A percentile compares a stretch with the other conserved stretches of the same genome.
Conservation (phyloP, 2,888 invertebrate genomes). For the Diogma glabrata region DNA sequence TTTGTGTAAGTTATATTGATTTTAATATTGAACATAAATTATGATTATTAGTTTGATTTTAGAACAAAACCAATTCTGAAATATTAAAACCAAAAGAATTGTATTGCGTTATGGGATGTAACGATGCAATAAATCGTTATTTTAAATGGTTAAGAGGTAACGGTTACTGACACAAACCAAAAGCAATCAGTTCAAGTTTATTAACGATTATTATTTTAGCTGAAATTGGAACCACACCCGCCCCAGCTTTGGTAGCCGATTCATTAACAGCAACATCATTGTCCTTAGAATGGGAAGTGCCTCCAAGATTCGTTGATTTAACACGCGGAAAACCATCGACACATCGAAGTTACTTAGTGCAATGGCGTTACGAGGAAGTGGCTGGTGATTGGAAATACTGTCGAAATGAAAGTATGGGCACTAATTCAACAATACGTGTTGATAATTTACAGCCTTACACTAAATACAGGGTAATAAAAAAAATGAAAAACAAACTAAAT, state of each 20-base stretch:
- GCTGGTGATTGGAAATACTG: conserved; percentile 74
- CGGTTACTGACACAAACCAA: not conserved
- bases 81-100: conserved; percentile 55
- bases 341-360: conserved; percentile 49
- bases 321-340: conserved; percentile 43
- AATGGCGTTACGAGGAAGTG: conserved; percentile 62
- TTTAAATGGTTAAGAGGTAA: conserved; percentile 58
- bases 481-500: too few species aligned
- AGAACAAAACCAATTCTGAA: conserved; percentile 49
- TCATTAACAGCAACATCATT: conserved; percentile 64
- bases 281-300: conserved; percentile 63
- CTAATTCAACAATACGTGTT: conserved; percentile 53
- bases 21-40: not conserved
- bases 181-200: not conserved
- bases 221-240: conserved; percentile 55
- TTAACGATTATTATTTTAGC: conserved; percentile 30
- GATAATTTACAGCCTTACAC: conserved; percentile 76
- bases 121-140: conserved; percentile 64
- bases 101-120: conserved; percentile 73
- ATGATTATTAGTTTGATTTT: not conserved
- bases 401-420: conserved; percentile 57
- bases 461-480: conserved; percentile 69
- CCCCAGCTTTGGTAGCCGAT: conserved; percentile 68
- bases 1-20: conserved; percentile 63
- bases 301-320: conserved; percentile 33